Percentiles rank a stretch among this genome's conserved stretches.
Conservation (phyloP, 1,140 invertebrate species). For the Galleria mellonella region DNA sequence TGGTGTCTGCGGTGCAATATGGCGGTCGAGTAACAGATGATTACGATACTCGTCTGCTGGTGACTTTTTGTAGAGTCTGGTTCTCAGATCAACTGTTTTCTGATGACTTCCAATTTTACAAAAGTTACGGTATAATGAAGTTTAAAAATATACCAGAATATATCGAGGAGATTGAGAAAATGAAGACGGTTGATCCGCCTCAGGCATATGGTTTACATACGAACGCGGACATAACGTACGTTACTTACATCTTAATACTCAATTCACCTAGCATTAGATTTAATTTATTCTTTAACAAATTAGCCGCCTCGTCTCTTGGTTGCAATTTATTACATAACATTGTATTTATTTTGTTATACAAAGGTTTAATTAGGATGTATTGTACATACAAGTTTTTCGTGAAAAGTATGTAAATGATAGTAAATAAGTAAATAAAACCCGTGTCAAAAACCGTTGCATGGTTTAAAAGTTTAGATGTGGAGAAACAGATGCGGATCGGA, state of each 20-base stretch:
- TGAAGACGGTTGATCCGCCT: slow-evolving; percentile 91
- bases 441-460: too few relatives aligned
- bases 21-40: slow-evolving; percentile 97
- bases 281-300: too few relatives aligned
- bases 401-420: too few relatives aligned
- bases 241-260: not conserved
- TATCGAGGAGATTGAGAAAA: slow-evolving; percentile 90
- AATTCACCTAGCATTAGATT: too few relatives aligned
- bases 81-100: slow-evolving; percentile 89
- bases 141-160: slow-evolving; percentile 88
- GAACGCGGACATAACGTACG: slow-evolving; percentile 96
- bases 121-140: slow-evolving; percentile 88
- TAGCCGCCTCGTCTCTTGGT: too few relatives aligned
- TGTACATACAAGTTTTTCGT: too few relatives aligned
- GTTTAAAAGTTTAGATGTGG: too few relatives aligned
- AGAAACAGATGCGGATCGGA: too few relatives aligned
- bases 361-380: too few relatives aligned
- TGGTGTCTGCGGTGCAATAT: slow-evolving; percentile 98
- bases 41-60: slow-evolving; percentile 92
- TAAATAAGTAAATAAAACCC: too few relatives aligned
- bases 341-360: too few relatives aligned
- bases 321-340: too few relatives aligned
- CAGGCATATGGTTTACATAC: slow-evolving; percentile 96
- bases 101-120: slow-evolving; percentile 91
- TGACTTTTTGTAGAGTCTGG: slow-evolving; percentile 92